Percentiles rank a stretch among this genome's conserved stretches.
phyloP scores from a whole-genome alignment of 2,888 invertebrate species.

The Phengaris alcon region DNA sequence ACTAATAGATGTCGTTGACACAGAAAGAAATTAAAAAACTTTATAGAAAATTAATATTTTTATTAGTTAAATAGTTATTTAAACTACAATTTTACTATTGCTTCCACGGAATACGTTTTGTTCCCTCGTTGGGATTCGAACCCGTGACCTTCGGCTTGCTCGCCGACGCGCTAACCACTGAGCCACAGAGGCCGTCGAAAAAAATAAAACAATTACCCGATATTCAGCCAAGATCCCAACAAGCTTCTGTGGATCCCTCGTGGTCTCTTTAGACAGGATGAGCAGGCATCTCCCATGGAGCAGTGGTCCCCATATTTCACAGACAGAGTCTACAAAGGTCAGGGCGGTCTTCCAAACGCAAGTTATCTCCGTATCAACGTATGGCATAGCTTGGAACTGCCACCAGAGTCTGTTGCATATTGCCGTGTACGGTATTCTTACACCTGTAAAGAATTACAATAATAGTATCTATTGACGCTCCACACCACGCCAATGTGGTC shows the following conservation, averaged over 20 bases:
- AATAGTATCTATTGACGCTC: too few relatives aligned
- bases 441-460: slow-evolving; percentile 75
- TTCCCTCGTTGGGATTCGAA: too few relatives aligned
- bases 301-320: slow-evolving; percentile 92
- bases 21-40: too few relatives aligned
- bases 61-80: too few relatives aligned
- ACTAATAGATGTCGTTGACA: too few relatives aligned
- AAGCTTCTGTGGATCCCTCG: slow-evolving; percentile 88
- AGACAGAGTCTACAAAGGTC: slow-evolving; percentile 93
- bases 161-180: too few relatives aligned
- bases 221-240: slow-evolving; percentile 84
- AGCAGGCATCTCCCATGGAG: slow-evolving; percentile 85
- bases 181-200: too few relatives aligned
- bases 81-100: too few relatives aligned
- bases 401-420: slow-evolving; percentile 91
- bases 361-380: slow-evolving; percentile 80
- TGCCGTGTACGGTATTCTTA: slow-evolving; percentile 87
- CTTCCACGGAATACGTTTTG: too few relatives aligned
- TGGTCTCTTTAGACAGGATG: slow-evolving; percentile 85
- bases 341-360: slow-evolving; percentile 94
- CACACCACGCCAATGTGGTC: too few relatives aligned
- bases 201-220: slow-evolving; percentile 67
- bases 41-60: too few relatives aligned
- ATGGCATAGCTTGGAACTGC: slow-evolving; percentile 93
- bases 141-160: too few relatives aligned